Evolutionary conservation across 1,140 invertebrate species (phyloP).

Genomic region (Argopecten irradians): DNA sequence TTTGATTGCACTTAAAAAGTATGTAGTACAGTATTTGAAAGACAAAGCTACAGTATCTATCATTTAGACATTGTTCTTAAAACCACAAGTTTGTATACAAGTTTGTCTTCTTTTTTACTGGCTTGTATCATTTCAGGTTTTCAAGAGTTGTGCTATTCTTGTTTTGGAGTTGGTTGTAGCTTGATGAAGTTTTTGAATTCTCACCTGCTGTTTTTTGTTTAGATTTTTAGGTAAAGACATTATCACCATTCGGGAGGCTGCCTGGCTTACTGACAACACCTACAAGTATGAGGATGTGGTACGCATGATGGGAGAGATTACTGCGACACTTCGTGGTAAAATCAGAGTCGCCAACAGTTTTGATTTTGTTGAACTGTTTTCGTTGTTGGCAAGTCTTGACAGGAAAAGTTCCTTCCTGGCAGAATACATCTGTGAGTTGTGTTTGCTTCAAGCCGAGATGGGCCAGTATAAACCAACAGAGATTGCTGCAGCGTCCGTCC

Average conservation of each 20-base stretch:
- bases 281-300: conserved; percentile 77
- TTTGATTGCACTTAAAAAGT: no score
- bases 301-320: conserved; percentile 76
- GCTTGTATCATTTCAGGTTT: no score
- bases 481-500: conserved; percentile 70
- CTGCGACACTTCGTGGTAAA: conserved; percentile 70
- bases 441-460: conserved; percentile 73
- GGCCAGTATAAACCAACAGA: conserved; percentile 70
- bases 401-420: conserved; percentile 58
- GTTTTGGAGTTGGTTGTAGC: no score
- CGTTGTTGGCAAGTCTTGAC: conserved; percentile 56
- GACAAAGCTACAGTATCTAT: no score
- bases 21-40: no score
- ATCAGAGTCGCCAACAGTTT: conserved; percentile 69
- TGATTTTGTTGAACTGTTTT: conserved; percentile 70
- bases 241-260: conserved; percentile 75
- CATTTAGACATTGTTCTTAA: no score
- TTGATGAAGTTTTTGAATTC: no score
- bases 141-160: no score
- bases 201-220: conserved; percentile 45
- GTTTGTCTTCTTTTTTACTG: no score
- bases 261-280: conserved; percentile 76
- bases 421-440: conserved; percentile 73
- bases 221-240: conserved; percentile 75
- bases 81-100: no score